Percentiles rank a stretch among this genome's conserved stretches.
phyloP scores from a whole-genome alignment of 2,113 vertebrate genomes.

The Notiomystis cincta region DNA sequence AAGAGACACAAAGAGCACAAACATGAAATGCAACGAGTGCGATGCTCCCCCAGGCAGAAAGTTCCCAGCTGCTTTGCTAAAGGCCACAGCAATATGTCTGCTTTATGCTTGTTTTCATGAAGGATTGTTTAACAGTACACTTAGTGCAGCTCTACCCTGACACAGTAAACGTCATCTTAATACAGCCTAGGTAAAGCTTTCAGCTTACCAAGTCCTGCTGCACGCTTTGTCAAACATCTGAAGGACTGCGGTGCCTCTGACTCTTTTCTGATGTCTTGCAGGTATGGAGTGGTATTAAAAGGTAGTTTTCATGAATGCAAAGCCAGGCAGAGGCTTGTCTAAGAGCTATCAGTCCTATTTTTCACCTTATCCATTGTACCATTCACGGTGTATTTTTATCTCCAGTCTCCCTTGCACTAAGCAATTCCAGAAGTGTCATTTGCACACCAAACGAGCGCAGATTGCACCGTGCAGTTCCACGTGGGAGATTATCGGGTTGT shows the following conservation, averaged over 20 bases:
- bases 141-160: background rate
- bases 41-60: constrained; percentile 26
- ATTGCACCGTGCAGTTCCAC: background rate
- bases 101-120: constrained; percentile 12
- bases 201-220: background rate
- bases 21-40: background rate
- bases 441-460: background rate
- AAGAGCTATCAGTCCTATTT: background rate
- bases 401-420: background rate
- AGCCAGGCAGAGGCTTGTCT: background rate
- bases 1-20: background rate
- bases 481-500: background rate
- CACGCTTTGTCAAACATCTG: constrained; percentile 14
- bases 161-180: background rate
- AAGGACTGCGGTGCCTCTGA: background rate
- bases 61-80: constrained; percentile 38
- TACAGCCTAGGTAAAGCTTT: background rate
- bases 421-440: background rate
- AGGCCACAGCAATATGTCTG: constrained; percentile 31
- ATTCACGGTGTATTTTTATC: background rate
- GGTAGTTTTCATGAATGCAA: background rate
- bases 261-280: background rate
- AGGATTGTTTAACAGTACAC: constrained; percentile 53
- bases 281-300: background rate
- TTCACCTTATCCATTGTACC: background rate